Base-by-base conservation (phyloP, 1,140 invertebrate species). In the Steinernema feltiae region DNA sequence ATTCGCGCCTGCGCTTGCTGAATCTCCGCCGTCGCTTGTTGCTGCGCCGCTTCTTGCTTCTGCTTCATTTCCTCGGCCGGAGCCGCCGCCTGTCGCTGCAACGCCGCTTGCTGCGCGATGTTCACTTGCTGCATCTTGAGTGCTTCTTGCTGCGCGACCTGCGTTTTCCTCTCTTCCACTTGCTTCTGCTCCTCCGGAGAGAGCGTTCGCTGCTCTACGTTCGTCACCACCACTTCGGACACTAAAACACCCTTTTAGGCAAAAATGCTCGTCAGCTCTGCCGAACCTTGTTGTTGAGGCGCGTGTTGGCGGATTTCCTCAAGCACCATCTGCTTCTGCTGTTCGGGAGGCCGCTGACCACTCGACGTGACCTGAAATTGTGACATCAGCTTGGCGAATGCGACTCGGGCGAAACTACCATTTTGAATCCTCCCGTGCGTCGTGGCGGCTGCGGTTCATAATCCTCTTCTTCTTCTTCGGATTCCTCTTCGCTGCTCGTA, bases 161-260 rank as follows among this genome's bases (percentile, higher is more conserved):
- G 48, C 41, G 71, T 78, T 46, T 79, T 35, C 7, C 77, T 71
- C 18, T 78, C 72, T 32, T 79, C 78, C 24, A 79, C 53, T 12
- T 17, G 53, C 15, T 27, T 15, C 24, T 63, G 53, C 24, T 63
- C 53, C 53, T 27, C 53, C 3, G 53, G 53, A 3, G 53, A 63
- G 24, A 63, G 53, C 12, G 53, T 63, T 63, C 53, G 12, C 53
- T 15, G 15, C 24, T 63, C 53, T 21, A 63, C 53, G 24, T 63
- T 12, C 3, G 53, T 63, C 12, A 63, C 53, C 12, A 63, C 53
- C 12, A 27, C 24, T 27, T 63, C 53, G 7, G 12, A 27, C 12
- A 63, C 53, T 63, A 63, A 27, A 63, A 63, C 2, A 7, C 24
- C 53, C 41, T 46, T 27, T 63, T 63, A 21, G 24, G 24, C 24